These are phyloP conservation scores for Galerucella nymphaeae DNA, from an alignment of 2,888 invertebrate species.

Conservation along the genomic window DNA sequence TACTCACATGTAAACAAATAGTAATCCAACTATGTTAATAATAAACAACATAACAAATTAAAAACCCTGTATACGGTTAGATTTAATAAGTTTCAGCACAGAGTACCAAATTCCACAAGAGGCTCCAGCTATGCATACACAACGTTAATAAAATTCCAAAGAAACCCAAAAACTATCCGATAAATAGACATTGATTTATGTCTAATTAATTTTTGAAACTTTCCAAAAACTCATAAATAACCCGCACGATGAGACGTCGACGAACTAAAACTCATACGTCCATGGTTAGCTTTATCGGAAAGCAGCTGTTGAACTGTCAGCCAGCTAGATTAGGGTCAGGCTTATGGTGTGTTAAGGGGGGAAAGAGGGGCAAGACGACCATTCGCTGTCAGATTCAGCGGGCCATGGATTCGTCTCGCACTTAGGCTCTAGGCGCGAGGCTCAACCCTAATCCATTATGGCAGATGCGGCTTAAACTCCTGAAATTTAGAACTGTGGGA, in stretches of 20 bases:
- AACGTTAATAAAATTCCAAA: conserved; percentile 31
- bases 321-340: conserved; percentile 64
- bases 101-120: conserved; percentile 5
- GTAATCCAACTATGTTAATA: background rate
- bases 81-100: conserved; percentile 18
- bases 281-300: conserved; percentile 60
- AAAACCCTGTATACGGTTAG: conserved; percentile 16
- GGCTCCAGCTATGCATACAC: conserved; percentile 16
- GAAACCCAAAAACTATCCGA: conserved; percentile 36
- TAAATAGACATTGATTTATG: conserved; percentile 48
- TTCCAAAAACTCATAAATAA: conserved; percentile 55
- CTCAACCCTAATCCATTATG: conserved; percentile 65
- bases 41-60: conserved; percentile 9
- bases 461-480: conserved; percentile 59
- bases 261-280: conserved; percentile 48
- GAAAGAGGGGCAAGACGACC: conserved; percentile 50
- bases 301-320: conserved; percentile 64
- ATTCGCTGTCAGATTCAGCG: conserved; percentile 60
- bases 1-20: background rate
- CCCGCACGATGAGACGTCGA: conserved; percentile 44
- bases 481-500: conserved; percentile 54
- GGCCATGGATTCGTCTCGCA: conserved; percentile 61
- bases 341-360: conserved; percentile 46
- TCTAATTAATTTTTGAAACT: conserved; percentile 49
- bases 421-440: conserved; percentile 57